Percentiles rank a stretch among this genome's conserved stretches.
Conservation (phyloP, 1,140 invertebrate genomes). For the Cydia amplana region DNA sequence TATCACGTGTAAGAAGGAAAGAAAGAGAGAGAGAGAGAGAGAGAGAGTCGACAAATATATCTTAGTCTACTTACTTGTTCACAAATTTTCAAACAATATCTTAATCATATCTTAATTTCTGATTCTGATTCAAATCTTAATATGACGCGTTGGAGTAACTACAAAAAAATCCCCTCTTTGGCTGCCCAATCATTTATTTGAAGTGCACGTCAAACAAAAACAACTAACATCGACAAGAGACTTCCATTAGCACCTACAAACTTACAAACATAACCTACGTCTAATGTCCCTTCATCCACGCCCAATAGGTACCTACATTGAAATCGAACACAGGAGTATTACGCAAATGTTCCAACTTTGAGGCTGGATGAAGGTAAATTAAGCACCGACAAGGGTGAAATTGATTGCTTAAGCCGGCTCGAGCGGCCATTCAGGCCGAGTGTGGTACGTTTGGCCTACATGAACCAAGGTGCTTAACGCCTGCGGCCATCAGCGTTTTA, state of each 20-base stretch:
- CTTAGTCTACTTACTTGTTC: too few species aligned
- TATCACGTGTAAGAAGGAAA: too few species aligned
- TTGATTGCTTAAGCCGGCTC: slow-evolving; percentile 21
- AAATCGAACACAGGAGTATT: slow-evolving; percentile 11
- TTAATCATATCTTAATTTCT: too few species aligned
- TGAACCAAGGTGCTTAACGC: slow-evolving; percentile 13
- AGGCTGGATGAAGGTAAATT: slow-evolving; percentile 14
- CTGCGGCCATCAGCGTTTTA: background rate
- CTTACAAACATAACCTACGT: background rate
- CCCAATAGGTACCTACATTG: background rate
- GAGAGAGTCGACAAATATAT: too few species aligned
- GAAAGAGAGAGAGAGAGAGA: too few species aligned
- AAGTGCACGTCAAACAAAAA: too few species aligned
- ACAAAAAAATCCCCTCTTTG: too few species aligned
- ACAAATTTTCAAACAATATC: too few species aligned
- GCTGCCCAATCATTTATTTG: too few species aligned
- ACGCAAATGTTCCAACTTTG: slow-evolving; percentile 11
- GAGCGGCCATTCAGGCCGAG: slow-evolving; percentile 14
- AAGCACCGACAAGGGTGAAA: slow-evolving; percentile 30
- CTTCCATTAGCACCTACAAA: background rate
- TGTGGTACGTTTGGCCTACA: slow-evolving; percentile 19
- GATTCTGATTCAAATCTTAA: too few species aligned
- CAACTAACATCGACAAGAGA: too few species aligned
- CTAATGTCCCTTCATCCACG: background rate
- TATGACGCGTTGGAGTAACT: too few species aligned